Conservation (phyloP, 2,113 vertebrate species). For the Propithecus coquereli region DNA sequence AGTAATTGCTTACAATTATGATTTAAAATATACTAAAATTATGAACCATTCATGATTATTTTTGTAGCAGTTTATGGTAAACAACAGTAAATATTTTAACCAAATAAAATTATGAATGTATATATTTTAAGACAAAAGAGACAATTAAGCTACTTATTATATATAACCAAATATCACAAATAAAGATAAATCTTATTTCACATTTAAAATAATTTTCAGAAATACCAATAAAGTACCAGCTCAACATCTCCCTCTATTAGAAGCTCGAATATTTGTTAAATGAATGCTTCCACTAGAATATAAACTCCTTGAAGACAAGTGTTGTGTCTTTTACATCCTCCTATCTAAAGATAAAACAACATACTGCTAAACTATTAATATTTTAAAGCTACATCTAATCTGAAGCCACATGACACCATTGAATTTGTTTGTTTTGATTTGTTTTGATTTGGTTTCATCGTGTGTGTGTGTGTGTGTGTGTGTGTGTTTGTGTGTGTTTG, state of each 20-base stretch:
- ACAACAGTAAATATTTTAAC: neutral
- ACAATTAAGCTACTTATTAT: neutral
- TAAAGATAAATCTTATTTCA: neutral
- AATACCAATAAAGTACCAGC: neutral
- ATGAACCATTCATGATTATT: neutral
- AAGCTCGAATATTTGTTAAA: neutral
- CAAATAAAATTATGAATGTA: neutral
- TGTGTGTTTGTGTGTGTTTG: too few species aligned
- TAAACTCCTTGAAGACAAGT: neutral
- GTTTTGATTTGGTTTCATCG: neutral
- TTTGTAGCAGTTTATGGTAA: neutral
- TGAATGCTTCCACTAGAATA: neutral
- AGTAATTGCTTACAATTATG: neutral
- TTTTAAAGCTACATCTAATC: neutral
- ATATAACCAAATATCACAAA: neutral
- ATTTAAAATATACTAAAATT: neutral
- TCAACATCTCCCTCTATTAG: neutral
- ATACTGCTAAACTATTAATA: neutral
- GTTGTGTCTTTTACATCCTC: neutral
- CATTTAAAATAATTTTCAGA: neutral
- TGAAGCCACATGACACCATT: neutral
- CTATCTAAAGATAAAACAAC: neutral
- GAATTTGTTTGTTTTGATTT: neutral
- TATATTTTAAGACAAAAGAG: neutral
- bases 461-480: too few species aligned